These are phyloP conservation scores for Spinibarbus caldwelli DNA, from an alignment of 2,797 vertebrate genomes.

Conservation along the genomic window DNA sequence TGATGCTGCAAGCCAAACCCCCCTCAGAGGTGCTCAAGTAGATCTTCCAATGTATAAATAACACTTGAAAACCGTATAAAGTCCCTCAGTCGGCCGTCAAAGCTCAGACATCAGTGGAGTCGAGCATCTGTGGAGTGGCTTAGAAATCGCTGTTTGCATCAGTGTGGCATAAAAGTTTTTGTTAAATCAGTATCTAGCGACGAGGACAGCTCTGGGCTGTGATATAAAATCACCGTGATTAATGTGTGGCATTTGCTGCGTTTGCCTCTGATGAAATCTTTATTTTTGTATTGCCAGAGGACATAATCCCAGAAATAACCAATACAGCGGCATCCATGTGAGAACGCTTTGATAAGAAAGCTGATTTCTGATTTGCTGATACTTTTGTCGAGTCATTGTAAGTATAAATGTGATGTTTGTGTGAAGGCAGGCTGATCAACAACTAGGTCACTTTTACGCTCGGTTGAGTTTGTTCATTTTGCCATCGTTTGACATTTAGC, in stretches of 20 bases:
- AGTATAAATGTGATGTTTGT: neutral
- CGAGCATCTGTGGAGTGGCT: conserved; percentile 2
- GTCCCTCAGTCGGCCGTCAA: neutral
- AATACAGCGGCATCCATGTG: neutral
- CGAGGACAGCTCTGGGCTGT: neutral
- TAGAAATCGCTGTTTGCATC: neutral
- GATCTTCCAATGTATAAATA: neutral
- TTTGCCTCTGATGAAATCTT: neutral
- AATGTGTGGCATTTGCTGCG: conserved; percentile 16
- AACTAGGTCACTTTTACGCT: neutral
- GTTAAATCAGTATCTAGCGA: neutral
- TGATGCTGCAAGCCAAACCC: no score
- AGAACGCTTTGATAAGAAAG: neutral
- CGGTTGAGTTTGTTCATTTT: neutral
- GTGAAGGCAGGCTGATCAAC: neutral
- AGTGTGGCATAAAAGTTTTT: neutral
- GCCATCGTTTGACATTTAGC: neutral
- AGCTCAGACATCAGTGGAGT: neutral
- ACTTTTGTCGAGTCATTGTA: neutral
- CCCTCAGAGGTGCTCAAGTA: neutral
- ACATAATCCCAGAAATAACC: conserved; percentile 18
- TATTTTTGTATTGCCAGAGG: conserved; percentile 8
- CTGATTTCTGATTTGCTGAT: neutral
- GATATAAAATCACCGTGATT: neutral
- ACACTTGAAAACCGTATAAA: neutral